Conservation (phyloP, 2,113 vertebrate species). For the Zapornia atra region DNA sequence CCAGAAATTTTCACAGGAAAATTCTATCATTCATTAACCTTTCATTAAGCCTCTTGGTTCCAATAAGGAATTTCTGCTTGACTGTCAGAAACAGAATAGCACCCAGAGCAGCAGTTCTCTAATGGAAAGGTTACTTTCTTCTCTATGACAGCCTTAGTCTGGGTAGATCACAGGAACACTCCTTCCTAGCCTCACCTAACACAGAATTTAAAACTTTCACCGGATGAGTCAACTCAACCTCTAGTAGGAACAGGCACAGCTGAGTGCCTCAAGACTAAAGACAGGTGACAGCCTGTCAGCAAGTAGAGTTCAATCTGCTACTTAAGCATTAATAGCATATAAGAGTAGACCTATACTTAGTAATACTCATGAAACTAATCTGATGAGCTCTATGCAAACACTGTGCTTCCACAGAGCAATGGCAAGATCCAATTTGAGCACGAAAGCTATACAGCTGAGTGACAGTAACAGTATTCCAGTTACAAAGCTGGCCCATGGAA, state of each 20-base stretch:
- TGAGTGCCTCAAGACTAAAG: neutral
- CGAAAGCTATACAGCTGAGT: neutral
- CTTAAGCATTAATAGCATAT: neutral
- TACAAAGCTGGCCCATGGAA: neutral
- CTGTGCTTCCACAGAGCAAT: neutral
- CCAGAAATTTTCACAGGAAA: neutral
- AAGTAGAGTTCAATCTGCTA: neutral
- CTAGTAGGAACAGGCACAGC: neutral
- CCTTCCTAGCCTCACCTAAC: neutral
- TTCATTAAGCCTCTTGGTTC: neutral
- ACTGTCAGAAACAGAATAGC: neutral
- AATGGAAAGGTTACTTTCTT: neutral
- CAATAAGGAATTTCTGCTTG: neutral
- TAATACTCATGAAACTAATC: neutral
- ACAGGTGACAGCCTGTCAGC: neutral
- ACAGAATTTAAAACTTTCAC: neutral
- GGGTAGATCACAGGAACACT: neutral
- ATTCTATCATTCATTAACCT: neutral
- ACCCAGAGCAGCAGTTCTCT: neutral
- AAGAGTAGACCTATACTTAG: neutral
- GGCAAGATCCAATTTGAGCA: neutral
- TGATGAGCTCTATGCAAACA: neutral
- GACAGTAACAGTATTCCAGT: neutral
- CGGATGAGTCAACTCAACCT: accelerated
- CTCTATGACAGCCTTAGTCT: neutral